A percentile compares a stretch with the other conserved stretches of the same genome.
Conservation (phyloP, 2,797 vertebrate genomes). For the Sylvilagus floridanus region DNA sequence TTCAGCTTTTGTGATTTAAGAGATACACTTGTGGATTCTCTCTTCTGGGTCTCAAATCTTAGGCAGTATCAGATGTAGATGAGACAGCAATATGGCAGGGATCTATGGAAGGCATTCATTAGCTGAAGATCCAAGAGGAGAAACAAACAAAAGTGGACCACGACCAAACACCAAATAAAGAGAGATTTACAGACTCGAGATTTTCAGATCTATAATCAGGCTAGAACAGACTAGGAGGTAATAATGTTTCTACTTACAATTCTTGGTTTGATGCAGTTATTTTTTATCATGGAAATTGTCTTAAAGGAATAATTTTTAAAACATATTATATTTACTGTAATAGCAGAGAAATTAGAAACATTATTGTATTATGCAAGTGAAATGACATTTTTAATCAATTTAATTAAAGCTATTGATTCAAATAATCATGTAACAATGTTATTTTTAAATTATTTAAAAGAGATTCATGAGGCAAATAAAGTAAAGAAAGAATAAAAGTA, state of each 20-base stretch:
- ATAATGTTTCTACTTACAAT: neutral
- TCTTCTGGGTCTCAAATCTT: neutral
- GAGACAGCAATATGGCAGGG: neutral
- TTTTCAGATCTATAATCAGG: neutral
- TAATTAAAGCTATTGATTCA: constrained; percentile 49
- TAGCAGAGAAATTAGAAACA: constrained; percentile 12
- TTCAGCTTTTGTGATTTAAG: neutral
- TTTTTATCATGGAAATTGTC: neutral
- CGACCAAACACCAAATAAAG: neutral
- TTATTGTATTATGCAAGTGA: neutral
- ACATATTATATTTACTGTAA: neutral
- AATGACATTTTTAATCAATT: constrained; percentile 57
- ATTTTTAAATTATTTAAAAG: constrained; percentile 48
- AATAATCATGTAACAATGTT: neutral
- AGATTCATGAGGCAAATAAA: neutral
- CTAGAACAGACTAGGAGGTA: neutral
- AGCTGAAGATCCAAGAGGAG: neutral
- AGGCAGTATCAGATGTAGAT: neutral
- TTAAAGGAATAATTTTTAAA: constrained; percentile 32
- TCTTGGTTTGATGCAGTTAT: neutral
- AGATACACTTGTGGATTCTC: neutral
- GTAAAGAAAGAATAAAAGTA: constrained; percentile 8
- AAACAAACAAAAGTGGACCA: neutral
- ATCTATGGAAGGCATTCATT: neutral
- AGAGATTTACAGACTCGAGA: neutral